Percentiles rank a stretch among this genome's conserved stretches.
phyloP scores from a whole-genome alignment of 2,113 vertebrate species.

The Alligator sinensis region DNA sequence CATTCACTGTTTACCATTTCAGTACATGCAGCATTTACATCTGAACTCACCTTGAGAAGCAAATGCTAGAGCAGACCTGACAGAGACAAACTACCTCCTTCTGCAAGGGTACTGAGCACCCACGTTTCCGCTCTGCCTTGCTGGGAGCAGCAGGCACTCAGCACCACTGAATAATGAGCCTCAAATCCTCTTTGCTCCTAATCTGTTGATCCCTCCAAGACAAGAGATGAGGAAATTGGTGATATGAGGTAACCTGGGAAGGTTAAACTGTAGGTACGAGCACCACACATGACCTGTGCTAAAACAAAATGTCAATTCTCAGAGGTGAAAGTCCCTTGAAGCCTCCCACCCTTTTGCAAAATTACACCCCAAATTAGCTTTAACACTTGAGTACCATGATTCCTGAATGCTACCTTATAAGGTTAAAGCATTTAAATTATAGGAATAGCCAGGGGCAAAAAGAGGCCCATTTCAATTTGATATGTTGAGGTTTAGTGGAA shows the following conservation, averaged over 20 bases:
- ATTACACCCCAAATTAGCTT: constrained; percentile 21
- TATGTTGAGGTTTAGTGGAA: constrained; percentile 57
- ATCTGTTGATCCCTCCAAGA: neutral
- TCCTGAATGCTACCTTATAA: constrained; percentile 70
- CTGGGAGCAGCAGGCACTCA: neutral
- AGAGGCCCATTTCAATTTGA: constrained; percentile 62
- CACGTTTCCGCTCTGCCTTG: neutral
- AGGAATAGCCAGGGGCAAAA: constrained; percentile 70
- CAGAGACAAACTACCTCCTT: neutral
- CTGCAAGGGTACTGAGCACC: neutral
- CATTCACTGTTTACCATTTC: neutral
- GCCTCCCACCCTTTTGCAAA: constrained; percentile 24
- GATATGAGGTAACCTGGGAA: neutral
- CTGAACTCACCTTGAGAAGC: constrained; percentile 18
- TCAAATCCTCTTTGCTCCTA: constrained; percentile 5
- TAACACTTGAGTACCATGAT: constrained; percentile 59
- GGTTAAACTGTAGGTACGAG: neutral
- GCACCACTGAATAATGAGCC: neutral
- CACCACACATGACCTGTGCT: neutral
- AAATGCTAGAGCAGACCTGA: neutral
- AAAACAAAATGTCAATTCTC: constrained; percentile 26
- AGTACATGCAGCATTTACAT: neutral
- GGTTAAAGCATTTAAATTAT: constrained; percentile 64
- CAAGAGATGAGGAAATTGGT: neutral
- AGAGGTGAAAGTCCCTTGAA: constrained; percentile 19